Evolutionary conservation across 1,140 invertebrate genomes (phyloP), one percentile per base, ranked within the genome.

Genomic region (Bicyclus anynana): DNA sequence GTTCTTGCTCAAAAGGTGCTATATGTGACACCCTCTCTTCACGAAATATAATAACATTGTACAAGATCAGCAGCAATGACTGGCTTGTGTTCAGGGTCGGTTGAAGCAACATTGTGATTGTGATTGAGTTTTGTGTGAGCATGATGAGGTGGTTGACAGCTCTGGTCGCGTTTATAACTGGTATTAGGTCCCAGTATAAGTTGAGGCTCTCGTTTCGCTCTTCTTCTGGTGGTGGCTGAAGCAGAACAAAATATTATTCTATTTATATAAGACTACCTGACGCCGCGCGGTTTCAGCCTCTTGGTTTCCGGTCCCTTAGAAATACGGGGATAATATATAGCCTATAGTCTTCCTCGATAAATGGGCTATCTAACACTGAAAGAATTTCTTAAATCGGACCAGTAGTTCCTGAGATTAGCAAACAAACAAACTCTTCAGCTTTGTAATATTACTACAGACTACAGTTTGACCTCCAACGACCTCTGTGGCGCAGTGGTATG

Each of bases 101-200:
- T 64, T 85, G 80, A 0, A 87, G 66, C 37, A 87, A 71, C 14
- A 74, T 56, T 2, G 52, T 72, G 7, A 86, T 63, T 6, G 47
- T 74, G 49, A 77, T 66, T 0, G 52, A 62, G 55, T 74, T 62
- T 0, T 71, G 69, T 55, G 69, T 74, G 0, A 67, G 57, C 1
- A 69, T 61, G 0, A 75, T 58, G 6, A 85, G 10, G 20, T 82
- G 71, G 38, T 80, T 87, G 6, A 83, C 57, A 0, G 81, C 66
- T 12, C 79, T 61, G 0, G 69, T 84, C 51, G 76, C 68, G 51
- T 87, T 87, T 53, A 87, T 80, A 0, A 85, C 64, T 0, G 84
- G 84, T 6, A 85, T 44, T 4, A 87, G 60, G 37, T 87, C 84
- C 66, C 71, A 70, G 54, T 85, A 87, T 59, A 85, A 85, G 0